A percentile compares a stretch with the other conserved stretches of the same genome.
Conservation (phyloP, 2,113 vertebrate genomes). For the Erythrocercus mccallii region DNA sequence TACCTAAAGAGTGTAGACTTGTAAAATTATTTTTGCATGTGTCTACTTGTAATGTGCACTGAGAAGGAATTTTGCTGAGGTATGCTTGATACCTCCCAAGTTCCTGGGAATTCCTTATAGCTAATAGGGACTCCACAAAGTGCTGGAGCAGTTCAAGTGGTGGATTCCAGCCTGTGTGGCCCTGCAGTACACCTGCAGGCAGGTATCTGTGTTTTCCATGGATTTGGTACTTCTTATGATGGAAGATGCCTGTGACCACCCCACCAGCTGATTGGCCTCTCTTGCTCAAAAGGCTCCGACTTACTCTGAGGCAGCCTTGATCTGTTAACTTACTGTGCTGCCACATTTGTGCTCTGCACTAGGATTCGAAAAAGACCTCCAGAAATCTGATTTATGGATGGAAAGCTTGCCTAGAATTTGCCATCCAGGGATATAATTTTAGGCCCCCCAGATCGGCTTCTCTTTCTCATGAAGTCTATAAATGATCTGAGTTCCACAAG, state of each 20-base stretch:
- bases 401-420: neutral
- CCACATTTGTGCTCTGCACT: neutral
- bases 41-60: neutral
- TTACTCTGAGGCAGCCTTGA: neutral
- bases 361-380: neutral
- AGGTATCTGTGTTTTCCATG: neutral
- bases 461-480: slow-evolving; percentile 11
- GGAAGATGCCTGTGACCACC: neutral
- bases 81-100: neutral
- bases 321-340: neutral
- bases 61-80: slow-evolving; percentile 20
- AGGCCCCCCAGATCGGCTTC: neutral
- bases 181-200: neutral
- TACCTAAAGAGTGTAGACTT: neutral
- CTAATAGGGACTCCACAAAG: neutral
- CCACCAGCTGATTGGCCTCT: neutral
- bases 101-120: neutral
- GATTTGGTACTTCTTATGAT: neutral
- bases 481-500: slow-evolving; percentile 26
- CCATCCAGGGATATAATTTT: neutral
- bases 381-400: neutral
- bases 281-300: neutral
- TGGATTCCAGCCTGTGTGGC: neutral
- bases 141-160: neutral
- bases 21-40: slow-evolving; percentile 16